These are phyloP conservation scores for Caenorhabditis latens DNA, from an alignment of 1,140 invertebrate genomes.

Conservation along the genomic window DNA sequence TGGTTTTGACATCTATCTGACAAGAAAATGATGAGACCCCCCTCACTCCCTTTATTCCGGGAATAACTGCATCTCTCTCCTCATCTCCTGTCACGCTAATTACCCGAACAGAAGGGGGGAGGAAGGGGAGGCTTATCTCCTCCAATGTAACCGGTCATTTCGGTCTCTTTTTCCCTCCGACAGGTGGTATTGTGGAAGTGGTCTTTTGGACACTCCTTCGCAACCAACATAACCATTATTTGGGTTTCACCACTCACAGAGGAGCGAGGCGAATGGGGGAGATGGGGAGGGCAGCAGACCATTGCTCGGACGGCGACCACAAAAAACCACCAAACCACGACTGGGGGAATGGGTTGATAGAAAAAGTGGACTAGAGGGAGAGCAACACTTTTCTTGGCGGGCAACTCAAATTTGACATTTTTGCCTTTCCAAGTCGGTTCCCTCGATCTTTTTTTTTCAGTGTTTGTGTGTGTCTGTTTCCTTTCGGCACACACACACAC, in stretches of 20 bases:
- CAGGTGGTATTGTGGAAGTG: slow-evolving; percentile 27
- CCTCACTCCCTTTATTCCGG: not conserved
- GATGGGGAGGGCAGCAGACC: not conserved
- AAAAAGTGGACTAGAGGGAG: too few relatives aligned
- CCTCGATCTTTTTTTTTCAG: not conserved
- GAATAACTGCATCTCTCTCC: not conserved
- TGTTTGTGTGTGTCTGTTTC: slow-evolving; percentile 34
- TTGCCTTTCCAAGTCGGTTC: not conserved
- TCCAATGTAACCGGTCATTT: slow-evolving; percentile 33
- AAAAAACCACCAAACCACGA: not conserved
- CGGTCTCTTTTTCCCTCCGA: not conserved
- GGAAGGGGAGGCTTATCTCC: not conserved
- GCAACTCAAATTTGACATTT: slow-evolving; percentile 26
- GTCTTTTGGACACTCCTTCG: not conserved
- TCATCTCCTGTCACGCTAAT: not conserved
- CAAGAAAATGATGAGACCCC: not conserved
- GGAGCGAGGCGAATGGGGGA: not conserved
- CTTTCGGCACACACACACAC: slow-evolving; percentile 3
- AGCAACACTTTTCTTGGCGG: too few relatives aligned
- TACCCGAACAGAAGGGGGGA: not conserved
- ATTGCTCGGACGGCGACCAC: not conserved
- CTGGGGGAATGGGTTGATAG: not conserved
- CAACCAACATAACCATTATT: not conserved
- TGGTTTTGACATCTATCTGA: not conserved
- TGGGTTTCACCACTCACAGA: not conserved